phyloP scores from a whole-genome alignment of 23 tunicate genomes.

The Halocynthia aurantium region DNA sequence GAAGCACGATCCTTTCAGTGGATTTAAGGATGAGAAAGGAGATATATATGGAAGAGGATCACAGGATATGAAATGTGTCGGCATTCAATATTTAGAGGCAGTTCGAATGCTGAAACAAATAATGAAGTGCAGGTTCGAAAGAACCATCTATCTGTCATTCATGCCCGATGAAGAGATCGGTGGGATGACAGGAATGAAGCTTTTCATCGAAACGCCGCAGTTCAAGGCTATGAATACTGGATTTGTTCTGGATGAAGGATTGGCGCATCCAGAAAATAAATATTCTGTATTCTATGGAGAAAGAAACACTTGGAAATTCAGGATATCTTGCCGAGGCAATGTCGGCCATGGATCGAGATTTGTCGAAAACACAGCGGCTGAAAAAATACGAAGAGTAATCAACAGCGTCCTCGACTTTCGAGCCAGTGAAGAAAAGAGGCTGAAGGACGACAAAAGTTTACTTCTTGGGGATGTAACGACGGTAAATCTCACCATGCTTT shows the following conservation, averaged over 20 bases:
- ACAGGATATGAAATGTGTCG: conserved; percentile 98
- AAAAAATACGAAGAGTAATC: conserved; percentile 66
- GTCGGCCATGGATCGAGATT: conserved; percentile 94
- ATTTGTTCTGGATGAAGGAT: conserved; percentile 85
- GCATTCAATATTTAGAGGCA: conserved; percentile 91
- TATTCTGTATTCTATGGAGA: conserved; percentile 82
- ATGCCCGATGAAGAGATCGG: conserved; percentile 97
- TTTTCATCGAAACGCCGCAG: conserved; percentile 49
- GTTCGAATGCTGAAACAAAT: conserved; percentile 50
- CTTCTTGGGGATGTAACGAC: conserved; percentile 94
- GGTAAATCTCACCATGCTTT: conserved; percentile 67
- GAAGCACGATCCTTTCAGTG: conserved; percentile 89
- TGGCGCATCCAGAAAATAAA: conserved; percentile 68
- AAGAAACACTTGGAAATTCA: conserved; percentile 67
- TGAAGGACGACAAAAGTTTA: conserved; percentile 32
- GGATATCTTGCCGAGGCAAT: conserved; percentile 64
- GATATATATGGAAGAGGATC: conserved; percentile 89
- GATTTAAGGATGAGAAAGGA: conserved; percentile 77
- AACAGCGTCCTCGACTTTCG: conserved; percentile 41
- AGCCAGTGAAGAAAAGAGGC: conserved; percentile 27
- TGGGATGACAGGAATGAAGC: conserved; percentile 58
- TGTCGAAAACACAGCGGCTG: conserved; percentile 71
- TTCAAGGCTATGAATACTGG: conserved; percentile 66
- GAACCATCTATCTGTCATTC: conserved; percentile 60
- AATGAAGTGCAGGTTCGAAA: conserved; percentile 15